Conservation (phyloP, 2,888 invertebrate species). For the Parochlus steinenii region DNA sequence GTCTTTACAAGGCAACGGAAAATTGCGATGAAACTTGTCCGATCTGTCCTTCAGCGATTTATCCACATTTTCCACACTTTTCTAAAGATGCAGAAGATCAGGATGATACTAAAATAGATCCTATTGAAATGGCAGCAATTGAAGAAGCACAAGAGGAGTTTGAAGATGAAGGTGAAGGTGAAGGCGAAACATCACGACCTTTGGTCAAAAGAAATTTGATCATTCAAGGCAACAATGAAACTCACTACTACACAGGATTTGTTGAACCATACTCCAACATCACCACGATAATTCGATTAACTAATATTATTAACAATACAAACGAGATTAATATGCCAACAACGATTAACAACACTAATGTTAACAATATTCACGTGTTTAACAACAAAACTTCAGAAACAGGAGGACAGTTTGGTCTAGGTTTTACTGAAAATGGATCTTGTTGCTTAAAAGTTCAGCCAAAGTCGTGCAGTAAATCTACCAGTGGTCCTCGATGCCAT, state of each 20-base stretch:
- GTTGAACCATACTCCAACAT: slow-evolving; percentile 8
- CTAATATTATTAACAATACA: slow-evolving; percentile 9
- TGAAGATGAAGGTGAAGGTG: too few species aligned
- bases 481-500: slow-evolving; percentile 16
- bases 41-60: too few species aligned
- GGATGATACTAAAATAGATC: too few species aligned
- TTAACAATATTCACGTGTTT: slow-evolving; percentile 22
- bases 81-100: too few species aligned
- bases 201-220: slow-evolving; percentile 7
- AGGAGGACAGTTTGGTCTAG: slow-evolving; percentile 26
- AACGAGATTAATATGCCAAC: slow-evolving; percentile 9
- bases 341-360: slow-evolving; percentile 15
- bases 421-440: slow-evolving; percentile 23
- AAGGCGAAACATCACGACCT: neutral
- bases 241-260: slow-evolving; percentile 7
- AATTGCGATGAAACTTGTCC: too few species aligned
- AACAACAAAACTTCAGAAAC: slow-evolving; percentile 21
- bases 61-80: too few species aligned
- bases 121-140: too few species aligned
- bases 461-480: slow-evolving; percentile 15
- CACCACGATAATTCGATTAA: slow-evolving; percentile 8
- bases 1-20: too few species aligned
- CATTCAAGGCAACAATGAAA: slow-evolving; percentile 9
- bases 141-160: too few species aligned
- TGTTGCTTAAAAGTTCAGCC: slow-evolving; percentile 23